These are phyloP conservation scores for Vulpes vulpes DNA, from an alignment of 2,113 vertebrate genomes.

Conservation along the genomic window DNA sequence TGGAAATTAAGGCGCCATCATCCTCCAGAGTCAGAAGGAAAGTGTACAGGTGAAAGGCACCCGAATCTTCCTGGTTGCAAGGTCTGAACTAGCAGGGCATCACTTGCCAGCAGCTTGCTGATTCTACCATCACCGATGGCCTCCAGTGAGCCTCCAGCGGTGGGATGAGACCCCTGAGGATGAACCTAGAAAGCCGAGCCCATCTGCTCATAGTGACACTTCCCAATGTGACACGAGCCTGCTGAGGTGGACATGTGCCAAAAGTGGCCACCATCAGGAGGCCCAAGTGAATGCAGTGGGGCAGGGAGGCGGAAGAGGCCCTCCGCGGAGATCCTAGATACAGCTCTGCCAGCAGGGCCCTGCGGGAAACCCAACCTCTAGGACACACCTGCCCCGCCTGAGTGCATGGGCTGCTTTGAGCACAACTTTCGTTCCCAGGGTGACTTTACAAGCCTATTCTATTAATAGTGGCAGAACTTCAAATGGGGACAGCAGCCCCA, in stretches of 20 bases:
- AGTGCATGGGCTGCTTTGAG: background rate
- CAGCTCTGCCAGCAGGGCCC: background rate
- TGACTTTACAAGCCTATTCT: background rate
- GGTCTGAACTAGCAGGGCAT: background rate
- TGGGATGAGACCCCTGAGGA: background rate
- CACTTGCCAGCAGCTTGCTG: background rate
- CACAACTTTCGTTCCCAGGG: constrained; percentile 45
- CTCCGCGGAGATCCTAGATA: background rate
- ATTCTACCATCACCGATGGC: background rate
- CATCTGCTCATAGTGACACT: background rate
- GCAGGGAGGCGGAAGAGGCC: constrained; percentile 1
- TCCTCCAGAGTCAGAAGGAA: background rate
- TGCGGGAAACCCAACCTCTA: background rate
- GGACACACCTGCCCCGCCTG: background rate
- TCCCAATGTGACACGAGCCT: background rate
- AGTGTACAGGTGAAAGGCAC: too few species aligned
- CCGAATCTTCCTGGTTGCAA: background rate
- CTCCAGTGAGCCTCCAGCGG: background rate
- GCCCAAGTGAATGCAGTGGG: background rate
- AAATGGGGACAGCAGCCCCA: background rate
- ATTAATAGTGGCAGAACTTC: background rate
- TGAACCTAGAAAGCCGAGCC: background rate
- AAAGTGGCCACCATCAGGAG: background rate
- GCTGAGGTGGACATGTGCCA: background rate
- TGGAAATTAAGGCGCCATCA: background rate